Conservation (phyloP, 2,797 vertebrate genomes). For the Toxotes lorentzi region DNA sequence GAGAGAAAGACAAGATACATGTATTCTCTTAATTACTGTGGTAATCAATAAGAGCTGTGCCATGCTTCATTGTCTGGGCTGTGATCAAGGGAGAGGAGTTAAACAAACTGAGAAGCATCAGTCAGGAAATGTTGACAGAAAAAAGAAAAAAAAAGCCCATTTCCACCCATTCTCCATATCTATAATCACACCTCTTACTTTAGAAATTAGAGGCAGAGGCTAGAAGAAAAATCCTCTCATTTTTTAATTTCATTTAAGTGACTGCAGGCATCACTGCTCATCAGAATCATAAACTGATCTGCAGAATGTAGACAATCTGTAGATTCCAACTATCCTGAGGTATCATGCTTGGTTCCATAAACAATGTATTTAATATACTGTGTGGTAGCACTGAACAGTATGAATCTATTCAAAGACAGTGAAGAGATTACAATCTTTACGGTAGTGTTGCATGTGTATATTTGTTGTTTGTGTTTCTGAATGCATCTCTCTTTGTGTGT, state of each 20-base stretch:
- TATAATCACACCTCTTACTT: constrained; percentile 2
- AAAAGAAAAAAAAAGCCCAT: neutral
- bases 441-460: no score
- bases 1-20: constrained; percentile 17
- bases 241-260: neutral
- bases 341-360: neutral
- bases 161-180: constrained; percentile 3
- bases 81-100: constrained; percentile 28
- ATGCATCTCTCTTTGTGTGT: no score
- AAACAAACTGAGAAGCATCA: constrained; percentile 16
- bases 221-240: neutral
- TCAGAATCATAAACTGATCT: neutral
- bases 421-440: neutral
- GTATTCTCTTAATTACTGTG: constrained; percentile 70
- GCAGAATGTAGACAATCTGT: no score
- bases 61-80: constrained; percentile 68
- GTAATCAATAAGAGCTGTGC: constrained; percentile 66
- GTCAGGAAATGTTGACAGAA: neutral
- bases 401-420: neutral
- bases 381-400: neutral
- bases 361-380: neutral
- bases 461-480: no score
- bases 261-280: neutral
- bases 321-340: neutral
- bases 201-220: neutral